These are phyloP conservation scores for Ridgeia piscesae DNA, from an alignment of 1,140 invertebrate genomes.

Conservation along the genomic window DNA sequence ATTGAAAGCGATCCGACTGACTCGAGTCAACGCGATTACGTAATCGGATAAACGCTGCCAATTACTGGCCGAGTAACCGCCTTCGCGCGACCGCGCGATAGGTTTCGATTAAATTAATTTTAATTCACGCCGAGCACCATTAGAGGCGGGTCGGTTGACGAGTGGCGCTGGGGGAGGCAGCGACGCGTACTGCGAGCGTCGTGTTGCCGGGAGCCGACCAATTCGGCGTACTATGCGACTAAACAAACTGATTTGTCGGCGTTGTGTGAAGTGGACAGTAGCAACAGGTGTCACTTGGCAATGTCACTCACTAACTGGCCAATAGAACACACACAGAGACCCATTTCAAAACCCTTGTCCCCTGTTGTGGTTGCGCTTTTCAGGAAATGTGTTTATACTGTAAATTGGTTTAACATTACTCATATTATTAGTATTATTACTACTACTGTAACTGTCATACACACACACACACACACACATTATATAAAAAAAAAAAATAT, in stretches of 20 bases:
- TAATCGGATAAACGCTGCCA: neutral
- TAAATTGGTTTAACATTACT: too few relatives aligned
- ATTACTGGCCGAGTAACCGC: neutral
- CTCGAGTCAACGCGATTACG: neutral
- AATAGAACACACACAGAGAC: neutral
- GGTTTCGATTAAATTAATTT: slow-evolving; percentile 6
- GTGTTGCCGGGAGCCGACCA: neutral
- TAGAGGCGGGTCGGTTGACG: neutral
- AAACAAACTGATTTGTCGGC: neutral
- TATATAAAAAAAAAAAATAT: too few relatives aligned
- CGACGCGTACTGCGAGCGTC: neutral
- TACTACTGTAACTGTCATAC: too few relatives aligned
- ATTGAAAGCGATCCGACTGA: neutral
- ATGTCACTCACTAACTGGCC: neutral
- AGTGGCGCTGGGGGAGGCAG: neutral
- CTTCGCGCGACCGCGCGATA: neutral
- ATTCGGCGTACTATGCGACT: neutral
- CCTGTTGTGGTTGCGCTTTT: too few relatives aligned
- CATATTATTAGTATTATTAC: too few relatives aligned
- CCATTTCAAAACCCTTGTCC: too few relatives aligned
- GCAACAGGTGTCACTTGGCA: neutral
- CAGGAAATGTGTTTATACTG: too few relatives aligned
- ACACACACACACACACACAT: too few relatives aligned
- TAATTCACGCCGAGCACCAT: slow-evolving; percentile 3
- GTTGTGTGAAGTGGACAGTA: neutral